Conservation (phyloP, 2,797 vertebrate genomes). For the Artibeus jamaicensis region DNA sequence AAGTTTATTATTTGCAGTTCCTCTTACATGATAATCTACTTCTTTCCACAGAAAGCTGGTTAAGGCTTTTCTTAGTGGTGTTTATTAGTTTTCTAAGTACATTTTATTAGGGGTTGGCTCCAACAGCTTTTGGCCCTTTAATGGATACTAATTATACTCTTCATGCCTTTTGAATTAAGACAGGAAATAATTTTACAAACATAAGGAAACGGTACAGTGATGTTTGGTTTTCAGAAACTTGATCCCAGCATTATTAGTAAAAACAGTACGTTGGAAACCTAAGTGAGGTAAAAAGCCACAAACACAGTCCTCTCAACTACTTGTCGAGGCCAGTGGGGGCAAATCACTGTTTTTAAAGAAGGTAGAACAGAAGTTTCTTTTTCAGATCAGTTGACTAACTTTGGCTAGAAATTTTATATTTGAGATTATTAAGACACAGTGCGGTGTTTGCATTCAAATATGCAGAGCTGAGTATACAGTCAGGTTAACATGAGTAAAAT, state of each 20-base stretch:
- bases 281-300: not conserved
- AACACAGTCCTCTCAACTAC: not conserved
- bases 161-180: slow-evolving; percentile 67
- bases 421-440: not conserved
- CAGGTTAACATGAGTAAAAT: not conserved
- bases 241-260: slow-evolving; percentile 70
- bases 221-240: slow-evolving; percentile 75
- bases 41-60: not conserved
- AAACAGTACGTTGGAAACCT: slow-evolving; percentile 69
- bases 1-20: not conserved
- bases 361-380: not conserved
- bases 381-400: not conserved
- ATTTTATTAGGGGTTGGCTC: slow-evolving; percentile 54
- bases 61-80: not conserved
- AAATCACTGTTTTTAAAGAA: not conserved
- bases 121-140: slow-evolving; percentile 64
- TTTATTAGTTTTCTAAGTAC: slow-evolving; percentile 50
- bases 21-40: not conserved
- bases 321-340: not conserved
- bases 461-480: not conserved
- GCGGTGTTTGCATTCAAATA: not conserved
- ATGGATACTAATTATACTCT: slow-evolving; percentile 60
- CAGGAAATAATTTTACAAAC: slow-evolving; percentile 74
- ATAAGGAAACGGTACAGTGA: slow-evolving; percentile 29
- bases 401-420: not conserved